Conservation (phyloP, 2,797 vertebrate species). For the Vultur gryphus region DNA sequence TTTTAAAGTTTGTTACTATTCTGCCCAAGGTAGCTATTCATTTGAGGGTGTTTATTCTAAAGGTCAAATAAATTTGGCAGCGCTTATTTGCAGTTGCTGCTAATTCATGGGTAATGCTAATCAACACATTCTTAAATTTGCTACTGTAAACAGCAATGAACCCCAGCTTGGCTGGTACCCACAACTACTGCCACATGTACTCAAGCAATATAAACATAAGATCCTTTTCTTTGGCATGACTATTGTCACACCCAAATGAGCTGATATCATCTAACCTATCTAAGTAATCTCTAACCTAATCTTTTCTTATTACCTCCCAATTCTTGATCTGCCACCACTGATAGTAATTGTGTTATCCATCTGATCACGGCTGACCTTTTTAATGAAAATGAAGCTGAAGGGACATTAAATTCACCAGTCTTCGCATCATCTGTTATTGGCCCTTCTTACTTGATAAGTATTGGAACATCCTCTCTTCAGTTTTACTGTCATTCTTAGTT, state of each 20-base stretch:
- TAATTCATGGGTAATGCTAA: neutral
- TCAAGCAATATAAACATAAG: neutral
- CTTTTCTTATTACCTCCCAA: neutral
- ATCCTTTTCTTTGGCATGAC: neutral
- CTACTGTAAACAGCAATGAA: neutral
- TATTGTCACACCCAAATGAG: neutral
- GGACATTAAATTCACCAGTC: neutral
- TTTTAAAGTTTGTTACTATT: neutral
- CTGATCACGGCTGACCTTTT: neutral
- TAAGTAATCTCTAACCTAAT: neutral
- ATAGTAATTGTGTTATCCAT: neutral
- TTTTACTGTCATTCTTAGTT: neutral
- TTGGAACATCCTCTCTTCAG: neutral
- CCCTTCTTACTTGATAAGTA: neutral
- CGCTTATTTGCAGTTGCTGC: neutral
- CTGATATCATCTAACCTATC: neutral
- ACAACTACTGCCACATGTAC: neutral
- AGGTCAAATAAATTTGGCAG: neutral
- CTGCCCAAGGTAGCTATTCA: neutral
- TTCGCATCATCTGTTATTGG: neutral
- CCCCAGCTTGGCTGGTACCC: neutral
- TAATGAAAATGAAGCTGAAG: neutral
- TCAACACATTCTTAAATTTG: neutral
- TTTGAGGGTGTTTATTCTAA: neutral
- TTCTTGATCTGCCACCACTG: neutral